phyloP scores from a whole-genome alignment of 2,797 vertebrate species.

The Graptemys geographica region DNA sequence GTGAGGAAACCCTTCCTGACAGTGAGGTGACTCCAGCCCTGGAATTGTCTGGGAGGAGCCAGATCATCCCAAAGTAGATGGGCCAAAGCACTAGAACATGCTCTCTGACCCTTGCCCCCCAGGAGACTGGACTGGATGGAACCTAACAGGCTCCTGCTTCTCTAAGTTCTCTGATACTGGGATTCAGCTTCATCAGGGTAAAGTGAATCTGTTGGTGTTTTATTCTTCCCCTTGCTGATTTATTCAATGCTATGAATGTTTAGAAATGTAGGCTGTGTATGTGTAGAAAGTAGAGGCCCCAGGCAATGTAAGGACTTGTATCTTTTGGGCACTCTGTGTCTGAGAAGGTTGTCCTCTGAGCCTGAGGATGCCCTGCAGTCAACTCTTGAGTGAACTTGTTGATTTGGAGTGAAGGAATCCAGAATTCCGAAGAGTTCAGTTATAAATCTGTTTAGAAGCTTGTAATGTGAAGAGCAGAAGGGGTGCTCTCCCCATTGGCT shows the following conservation, averaged over 20 bases:
- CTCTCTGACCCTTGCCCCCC: slow-evolving; percentile 14
- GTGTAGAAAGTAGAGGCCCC: not conserved
- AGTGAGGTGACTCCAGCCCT: not conserved
- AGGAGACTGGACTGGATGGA: slow-evolving; percentile 57
- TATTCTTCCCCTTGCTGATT: no score
- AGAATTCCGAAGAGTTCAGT: not conserved
- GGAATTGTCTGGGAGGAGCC: not conserved
- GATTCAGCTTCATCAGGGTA: no score
- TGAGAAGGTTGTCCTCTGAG: not conserved
- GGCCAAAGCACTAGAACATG: not conserved
- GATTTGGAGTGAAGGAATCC: not conserved
- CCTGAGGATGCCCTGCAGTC: not conserved
- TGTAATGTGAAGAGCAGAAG: not conserved
- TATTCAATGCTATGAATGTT: no score
- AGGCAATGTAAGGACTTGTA: not conserved
- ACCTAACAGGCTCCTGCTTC: slow-evolving; percentile 40
- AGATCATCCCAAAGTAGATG: no score
- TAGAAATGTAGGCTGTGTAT: not conserved
- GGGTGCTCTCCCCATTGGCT: not conserved
- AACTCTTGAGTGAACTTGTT: not conserved
- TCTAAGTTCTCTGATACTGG: slow-evolving; percentile 25
- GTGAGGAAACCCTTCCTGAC: not conserved
- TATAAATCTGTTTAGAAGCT: not conserved
- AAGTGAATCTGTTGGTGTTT: no score
- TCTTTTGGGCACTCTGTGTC: not conserved